Conservation (phyloP, 37 sponge, comb jelly and placozoan species). For the Dysidea cf. avara region DNA sequence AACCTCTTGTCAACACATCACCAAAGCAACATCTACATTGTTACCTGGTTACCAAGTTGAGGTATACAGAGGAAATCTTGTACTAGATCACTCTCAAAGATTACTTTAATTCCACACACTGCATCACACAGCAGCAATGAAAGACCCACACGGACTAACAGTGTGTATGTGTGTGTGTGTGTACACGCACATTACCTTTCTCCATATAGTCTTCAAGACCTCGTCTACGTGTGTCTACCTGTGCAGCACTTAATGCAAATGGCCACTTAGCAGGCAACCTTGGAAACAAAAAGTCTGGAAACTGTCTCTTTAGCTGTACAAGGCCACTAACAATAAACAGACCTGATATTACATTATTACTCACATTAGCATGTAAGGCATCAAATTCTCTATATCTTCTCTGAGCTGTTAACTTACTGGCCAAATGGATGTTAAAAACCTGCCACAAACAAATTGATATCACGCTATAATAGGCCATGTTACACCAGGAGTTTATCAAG, state of each 20-base stretch:
- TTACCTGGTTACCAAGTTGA: neutral
- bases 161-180: neutral
- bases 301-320: conserved; percentile 85
- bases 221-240: conserved; percentile 81
- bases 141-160: neutral
- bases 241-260: conserved; percentile 77
- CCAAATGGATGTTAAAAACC: conserved; percentile 75
- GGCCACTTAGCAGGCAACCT: conserved; percentile 95
- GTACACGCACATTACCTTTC: conserved; percentile 55
- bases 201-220: conserved; percentile 88
- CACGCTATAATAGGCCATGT: too few relatives aligned
- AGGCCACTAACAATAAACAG: neutral
- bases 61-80: conserved; percentile 71
- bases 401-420: conserved; percentile 23
- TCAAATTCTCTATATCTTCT: conserved; percentile 84
- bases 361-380: conserved; percentile 70
- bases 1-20: too few relatives aligned
- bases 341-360: neutral
- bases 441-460: neutral
- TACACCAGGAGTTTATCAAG: too few relatives aligned
- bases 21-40: neutral
- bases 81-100: conserved; percentile 81
- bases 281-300: conserved; percentile 84
- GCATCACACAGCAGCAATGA: neutral
- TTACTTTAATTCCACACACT: conserved; percentile 74